phyloP scores from a whole-genome alignment of 2,888 invertebrate genomes.

The Drosophila melanosoma region DNA sequence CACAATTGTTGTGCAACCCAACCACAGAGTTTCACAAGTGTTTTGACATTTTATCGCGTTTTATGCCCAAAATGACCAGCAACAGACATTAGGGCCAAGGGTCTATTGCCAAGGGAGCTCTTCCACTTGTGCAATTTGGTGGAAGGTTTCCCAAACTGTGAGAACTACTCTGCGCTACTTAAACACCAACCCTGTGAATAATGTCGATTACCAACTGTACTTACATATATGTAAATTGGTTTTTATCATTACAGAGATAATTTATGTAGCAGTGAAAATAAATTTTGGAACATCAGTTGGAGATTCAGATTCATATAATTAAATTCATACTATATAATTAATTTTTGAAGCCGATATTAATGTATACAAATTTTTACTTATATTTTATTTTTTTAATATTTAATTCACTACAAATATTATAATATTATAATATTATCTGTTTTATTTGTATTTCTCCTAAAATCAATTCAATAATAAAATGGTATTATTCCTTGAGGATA shows the following conservation, averaged over 20 bases:
- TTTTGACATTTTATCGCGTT: slow-evolving; percentile 78
- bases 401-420: background rate
- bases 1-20: slow-evolving; percentile 25
- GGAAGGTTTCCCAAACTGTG: slow-evolving; percentile 59
- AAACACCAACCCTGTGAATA: slow-evolving; percentile 57
- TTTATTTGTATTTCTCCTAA: background rate
- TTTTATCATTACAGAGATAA: slow-evolving; percentile 5
- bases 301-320: background rate
- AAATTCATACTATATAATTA: background rate
- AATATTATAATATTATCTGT: background rate
- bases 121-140: slow-evolving; percentile 68
- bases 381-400: background rate
- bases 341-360: background rate
- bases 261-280: background rate
- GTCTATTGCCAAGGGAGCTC: slow-evolving; percentile 73
- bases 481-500: background rate
- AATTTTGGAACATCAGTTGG: background rate
- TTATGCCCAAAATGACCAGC: slow-evolving; percentile 70
- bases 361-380: background rate
- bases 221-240: slow-evolving; percentile 20
- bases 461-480: background rate
- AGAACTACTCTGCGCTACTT: slow-evolving; percentile 40
- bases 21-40: slow-evolving; percentile 62
- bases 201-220: slow-evolving; percentile 9
- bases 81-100: slow-evolving; percentile 28